Conservation (phyloP, 1,140 invertebrate species). For the Steinernema feltiae region DNA sequence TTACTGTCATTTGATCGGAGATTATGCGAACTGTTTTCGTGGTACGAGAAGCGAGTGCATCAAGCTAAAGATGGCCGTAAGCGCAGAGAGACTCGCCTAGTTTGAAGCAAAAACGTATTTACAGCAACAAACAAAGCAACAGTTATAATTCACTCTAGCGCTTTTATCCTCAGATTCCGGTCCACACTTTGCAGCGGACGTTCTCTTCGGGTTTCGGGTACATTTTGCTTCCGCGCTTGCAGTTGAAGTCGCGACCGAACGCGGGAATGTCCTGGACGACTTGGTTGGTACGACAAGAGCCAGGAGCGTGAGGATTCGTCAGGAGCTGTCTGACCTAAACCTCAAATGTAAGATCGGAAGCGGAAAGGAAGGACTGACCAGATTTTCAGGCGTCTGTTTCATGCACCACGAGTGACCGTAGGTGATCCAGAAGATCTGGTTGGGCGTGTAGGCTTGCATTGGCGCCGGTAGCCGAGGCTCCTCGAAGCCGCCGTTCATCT, state of each 20-base stretch:
- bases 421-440: conserved; percentile 53
- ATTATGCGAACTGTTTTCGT: no score
- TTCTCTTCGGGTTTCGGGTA: conserved; percentile 21
- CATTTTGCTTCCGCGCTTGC: conserved; percentile 28
- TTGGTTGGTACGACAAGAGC: conserved; percentile 32
- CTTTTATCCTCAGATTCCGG: conserved; percentile 15
- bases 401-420: conserved; percentile 49
- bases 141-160: background rate
- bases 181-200: conserved; percentile 37
- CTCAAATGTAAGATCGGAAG: background rate
- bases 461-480: conserved; percentile 39
- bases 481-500: conserved; percentile 21
- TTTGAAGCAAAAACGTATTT: background rate
- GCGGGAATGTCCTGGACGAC: conserved; percentile 39
- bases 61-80: no score
- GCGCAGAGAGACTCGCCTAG: no score
- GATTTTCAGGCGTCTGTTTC: conserved; percentile 32
- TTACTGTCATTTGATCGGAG: no score
- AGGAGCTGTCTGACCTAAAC: conserved; percentile 25
- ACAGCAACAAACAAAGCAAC: background rate
- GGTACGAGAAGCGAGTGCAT: no score
- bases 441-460: conserved; percentile 41
- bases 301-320: conserved; percentile 37
- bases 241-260: conserved; percentile 38
- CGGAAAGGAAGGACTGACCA: background rate